Evolutionary conservation across 2,113 vertebrate species (phyloP).

Genomic region (Sylvia atricapilla): DNA sequence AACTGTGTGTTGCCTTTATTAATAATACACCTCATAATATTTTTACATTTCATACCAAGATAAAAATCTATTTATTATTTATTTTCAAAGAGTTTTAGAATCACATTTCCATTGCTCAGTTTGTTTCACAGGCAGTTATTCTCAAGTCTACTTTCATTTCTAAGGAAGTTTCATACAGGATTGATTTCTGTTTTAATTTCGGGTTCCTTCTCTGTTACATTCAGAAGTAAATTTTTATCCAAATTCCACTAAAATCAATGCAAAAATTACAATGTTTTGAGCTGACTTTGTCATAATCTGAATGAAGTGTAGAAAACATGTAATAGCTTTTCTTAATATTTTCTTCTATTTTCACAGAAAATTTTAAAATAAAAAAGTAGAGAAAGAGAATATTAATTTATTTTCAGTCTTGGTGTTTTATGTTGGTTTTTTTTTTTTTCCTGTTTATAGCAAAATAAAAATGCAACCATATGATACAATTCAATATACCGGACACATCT

Average conservation of each 20-base stretch:
- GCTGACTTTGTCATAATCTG: neutral
- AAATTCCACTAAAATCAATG: neutral
- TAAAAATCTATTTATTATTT: neutral
- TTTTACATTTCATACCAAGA: neutral
- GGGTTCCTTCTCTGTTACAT: neutral
- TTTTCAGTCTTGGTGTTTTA: neutral
- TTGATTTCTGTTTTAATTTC: neutral
- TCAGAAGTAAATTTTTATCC: neutral
- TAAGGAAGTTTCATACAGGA: neutral
- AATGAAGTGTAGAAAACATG: neutral
- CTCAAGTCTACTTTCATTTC: neutral
- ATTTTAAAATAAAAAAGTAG: neutral
- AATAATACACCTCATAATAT: neutral
- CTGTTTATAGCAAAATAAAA: neutral
- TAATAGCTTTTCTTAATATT: neutral
- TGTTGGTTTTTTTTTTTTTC: neutral
- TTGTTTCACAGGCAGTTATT: neutral
- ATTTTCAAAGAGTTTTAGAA: neutral
- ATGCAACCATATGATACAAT: neutral
- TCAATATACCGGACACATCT: neutral
- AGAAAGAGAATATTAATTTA: neutral
- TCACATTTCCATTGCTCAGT: neutral
- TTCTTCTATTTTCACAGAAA: neutral
- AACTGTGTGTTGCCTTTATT: neutral
- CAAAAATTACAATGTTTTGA: neutral